Evolutionary conservation across 2,113 vertebrate species (phyloP).

Genomic region (Fregata magnificens): DNA sequence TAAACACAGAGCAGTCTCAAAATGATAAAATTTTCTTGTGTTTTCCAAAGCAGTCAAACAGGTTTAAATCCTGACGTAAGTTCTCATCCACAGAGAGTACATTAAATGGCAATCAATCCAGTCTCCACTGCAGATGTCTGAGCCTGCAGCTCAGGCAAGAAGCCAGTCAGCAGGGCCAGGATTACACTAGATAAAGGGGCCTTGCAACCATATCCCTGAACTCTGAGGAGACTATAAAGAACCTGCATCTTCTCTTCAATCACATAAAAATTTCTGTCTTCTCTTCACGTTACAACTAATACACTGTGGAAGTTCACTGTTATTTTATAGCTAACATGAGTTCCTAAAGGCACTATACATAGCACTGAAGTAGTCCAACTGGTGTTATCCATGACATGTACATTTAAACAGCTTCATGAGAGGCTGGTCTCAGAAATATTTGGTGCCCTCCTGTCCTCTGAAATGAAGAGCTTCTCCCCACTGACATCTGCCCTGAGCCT

Average conservation of each 20-base stretch:
- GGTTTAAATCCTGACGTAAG: not conserved
- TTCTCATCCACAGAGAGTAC: not conserved
- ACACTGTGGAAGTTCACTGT: not conserved
- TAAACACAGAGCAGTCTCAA: not conserved
- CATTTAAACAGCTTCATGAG: not conserved
- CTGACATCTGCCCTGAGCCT: not conserved
- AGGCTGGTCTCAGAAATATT: not conserved
- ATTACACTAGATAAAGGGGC: not conserved
- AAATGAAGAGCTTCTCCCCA: not conserved
- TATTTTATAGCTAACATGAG: not conserved
- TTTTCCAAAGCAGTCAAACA: not conserved
- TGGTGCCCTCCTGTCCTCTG: not conserved
- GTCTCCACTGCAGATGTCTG: not conserved
- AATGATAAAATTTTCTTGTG: not conserved
- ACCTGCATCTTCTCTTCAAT: not conserved
- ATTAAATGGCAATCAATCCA: slow-evolving; percentile 4
- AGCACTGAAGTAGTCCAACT: not conserved
- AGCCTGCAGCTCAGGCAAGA: not conserved
- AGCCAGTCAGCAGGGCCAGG: not conserved
- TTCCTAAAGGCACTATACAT: not conserved
- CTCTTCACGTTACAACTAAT: not conserved
- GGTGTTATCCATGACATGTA: not conserved
- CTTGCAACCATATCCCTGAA: not conserved
- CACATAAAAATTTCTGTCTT: not conserved
- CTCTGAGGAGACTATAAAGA: not conserved